Evolutionary conservation across 2,888 invertebrate species (phyloP), one percentile per base, ranked within the genome.

Genomic region (Perdita meconis): DNA sequence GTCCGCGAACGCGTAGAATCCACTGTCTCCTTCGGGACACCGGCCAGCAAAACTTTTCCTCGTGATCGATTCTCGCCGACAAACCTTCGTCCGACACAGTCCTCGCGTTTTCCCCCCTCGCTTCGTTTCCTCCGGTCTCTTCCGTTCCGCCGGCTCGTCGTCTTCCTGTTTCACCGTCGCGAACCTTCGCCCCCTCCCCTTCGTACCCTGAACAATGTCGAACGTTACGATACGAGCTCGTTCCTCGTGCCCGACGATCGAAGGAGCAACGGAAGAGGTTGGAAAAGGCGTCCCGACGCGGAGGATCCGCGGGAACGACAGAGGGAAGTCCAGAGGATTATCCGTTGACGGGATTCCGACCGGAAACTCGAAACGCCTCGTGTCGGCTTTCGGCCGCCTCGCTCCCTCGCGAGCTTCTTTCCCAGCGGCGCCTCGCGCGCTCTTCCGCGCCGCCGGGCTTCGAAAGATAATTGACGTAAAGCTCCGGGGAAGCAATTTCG

Each of bases 121-220:
- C n/a, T n/a, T n/a, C n/a, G n/a, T n/a, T n/a, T n/a, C n/a, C n/a
- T n/a, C n/a, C n/a, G n/a, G 30, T 36, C 22, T 55, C 12, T 36
- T 30, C 30, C 19, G 22, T 19, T 13, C 34, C 30, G 24, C 13
- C 6, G 8, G 10, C 19, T 10, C 12, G 12, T 19, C 44, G 3
- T 16, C 34, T n/a, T 24, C 19, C 47, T 6, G 22, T 6, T 22
- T 24, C 30, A 16, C 22, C 63, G 63, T 26, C 12, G 63, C 63
- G 10, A 47, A n/a, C 64, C 16, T 42, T 67, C 19, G 50, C 51
- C 59, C 75, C 60, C 55, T 30, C 30, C 30, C 30, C 30, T n/a
- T n/a, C 30, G 30, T n/a, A 30, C 60, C 51, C 71, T 76, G 36
- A 61, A 72, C 61, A 72, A 76, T 42, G 66, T 30, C 66, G 42